Conservation (phyloP, 1,140 invertebrate species). For the Cyclargus thomasi region DNA sequence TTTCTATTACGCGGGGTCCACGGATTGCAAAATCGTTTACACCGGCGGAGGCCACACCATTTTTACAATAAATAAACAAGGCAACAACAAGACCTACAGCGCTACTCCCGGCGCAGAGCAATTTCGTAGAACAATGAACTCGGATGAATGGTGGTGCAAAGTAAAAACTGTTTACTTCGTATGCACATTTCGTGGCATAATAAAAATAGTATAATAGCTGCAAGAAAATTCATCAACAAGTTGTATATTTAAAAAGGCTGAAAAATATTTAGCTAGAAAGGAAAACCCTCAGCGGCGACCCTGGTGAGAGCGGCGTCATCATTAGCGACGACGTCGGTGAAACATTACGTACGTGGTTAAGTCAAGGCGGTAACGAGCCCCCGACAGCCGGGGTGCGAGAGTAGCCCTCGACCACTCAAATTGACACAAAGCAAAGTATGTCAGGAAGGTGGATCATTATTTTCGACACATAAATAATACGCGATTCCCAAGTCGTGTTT, state of each 20-base stretch:
- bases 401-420: conserved; percentile 61
- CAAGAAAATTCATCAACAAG: conserved; percentile 7
- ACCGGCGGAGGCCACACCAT: conserved; percentile 31
- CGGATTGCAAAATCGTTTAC: conserved; percentile 20
- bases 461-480: conserved; percentile 33
- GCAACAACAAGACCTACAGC: conserved; percentile 50
- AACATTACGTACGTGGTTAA: conserved; percentile 31
- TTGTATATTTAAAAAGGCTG: conserved; percentile 20
- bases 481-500: neutral
- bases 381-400: conserved; percentile 53
- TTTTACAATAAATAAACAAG: conserved; percentile 42
- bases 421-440: conserved; percentile 65
- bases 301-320: conserved; percentile 39
- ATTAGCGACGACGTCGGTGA: conserved; percentile 55
- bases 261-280: conserved; percentile 18
- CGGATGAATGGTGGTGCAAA: conserved; percentile 64
- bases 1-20: conserved; percentile 17
- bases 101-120: conserved; percentile 59
- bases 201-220: conserved; percentile 28
- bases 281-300: neutral
- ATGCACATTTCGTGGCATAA: conserved; percentile 54
- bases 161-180: conserved; percentile 69
- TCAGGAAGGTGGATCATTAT: conserved; percentile 63
- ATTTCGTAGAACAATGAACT: conserved; percentile 70
- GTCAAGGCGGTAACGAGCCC: conserved; percentile 66